Percentiles rank a stretch among this genome's conserved stretches.
Conservation (phyloP, 2,113 vertebrate genomes). For the Larimichthys polyactis region DNA sequence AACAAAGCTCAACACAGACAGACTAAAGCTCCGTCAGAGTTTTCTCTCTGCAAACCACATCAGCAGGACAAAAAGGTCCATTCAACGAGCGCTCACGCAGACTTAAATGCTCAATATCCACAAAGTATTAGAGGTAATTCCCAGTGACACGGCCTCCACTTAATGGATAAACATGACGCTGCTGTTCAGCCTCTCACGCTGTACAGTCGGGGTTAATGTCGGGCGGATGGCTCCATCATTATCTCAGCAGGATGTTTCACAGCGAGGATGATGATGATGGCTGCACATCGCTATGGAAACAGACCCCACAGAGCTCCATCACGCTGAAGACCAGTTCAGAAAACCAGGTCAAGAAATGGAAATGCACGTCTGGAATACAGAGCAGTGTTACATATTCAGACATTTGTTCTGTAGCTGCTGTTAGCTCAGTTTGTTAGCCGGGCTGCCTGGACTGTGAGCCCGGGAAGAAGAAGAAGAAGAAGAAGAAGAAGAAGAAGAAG, state of each 20-base stretch:
- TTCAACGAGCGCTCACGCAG: neutral
- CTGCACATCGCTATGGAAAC: conserved; percentile 29
- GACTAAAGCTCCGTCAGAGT: neutral
- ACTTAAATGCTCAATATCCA: conserved; percentile 29
- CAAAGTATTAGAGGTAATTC: conserved; percentile 9
- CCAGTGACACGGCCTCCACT: conserved; percentile 7
- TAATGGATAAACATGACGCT: conserved; percentile 6
- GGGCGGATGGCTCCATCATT: conserved; percentile 17
- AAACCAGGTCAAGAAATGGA: neutral
- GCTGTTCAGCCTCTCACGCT: neutral
- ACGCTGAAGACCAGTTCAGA: neutral
- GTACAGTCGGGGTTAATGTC: neutral
- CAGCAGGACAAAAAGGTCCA: neutral
- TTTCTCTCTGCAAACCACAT: conserved; percentile 20
- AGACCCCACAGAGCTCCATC: neutral
- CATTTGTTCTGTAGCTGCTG: too few relatives aligned
- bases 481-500: too few relatives aligned
- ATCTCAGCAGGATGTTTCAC: conserved; percentile 21
- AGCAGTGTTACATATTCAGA: too few relatives aligned
- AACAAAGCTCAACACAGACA: conserved; percentile 3
- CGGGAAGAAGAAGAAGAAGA: too few relatives aligned
- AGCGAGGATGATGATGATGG: neutral
- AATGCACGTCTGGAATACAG: too few relatives aligned
- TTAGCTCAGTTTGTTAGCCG: too few relatives aligned
- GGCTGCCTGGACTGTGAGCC: too few relatives aligned